phyloP scores from a whole-genome alignment of 1,140 invertebrate genomes.

The Drosophila rhopaloa region DNA sequence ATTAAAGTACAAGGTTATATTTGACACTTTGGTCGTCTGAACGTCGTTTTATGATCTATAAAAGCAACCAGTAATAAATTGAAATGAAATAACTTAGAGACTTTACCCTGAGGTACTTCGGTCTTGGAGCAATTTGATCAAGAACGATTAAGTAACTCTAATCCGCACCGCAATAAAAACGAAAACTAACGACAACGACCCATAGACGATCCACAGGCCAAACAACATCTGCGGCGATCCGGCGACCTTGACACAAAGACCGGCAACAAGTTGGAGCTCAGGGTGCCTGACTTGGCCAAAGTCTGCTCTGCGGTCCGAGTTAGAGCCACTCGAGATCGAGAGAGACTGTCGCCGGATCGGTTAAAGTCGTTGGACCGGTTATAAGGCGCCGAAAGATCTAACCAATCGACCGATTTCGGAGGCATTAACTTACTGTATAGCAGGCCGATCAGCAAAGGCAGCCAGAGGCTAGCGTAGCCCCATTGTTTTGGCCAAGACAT shows the following conservation, averaged over 20 bases:
- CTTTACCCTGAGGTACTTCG: slow-evolving; percentile 9
- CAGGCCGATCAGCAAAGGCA: slow-evolving; percentile 55
- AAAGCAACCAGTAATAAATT: not conserved
- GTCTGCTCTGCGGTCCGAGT: slow-evolving; percentile 24
- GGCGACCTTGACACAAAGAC: slow-evolving; percentile 82
- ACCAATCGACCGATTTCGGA: slow-evolving; percentile 7
- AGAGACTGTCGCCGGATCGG: slow-evolving; percentile 4
- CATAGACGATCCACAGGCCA: slow-evolving; percentile 21
- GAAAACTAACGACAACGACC: slow-evolving; percentile 1
- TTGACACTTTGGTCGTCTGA: not conserved
- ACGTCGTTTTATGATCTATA: not conserved
- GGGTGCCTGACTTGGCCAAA: slow-evolving; percentile 33
- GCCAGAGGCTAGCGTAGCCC: slow-evolving; percentile 56
- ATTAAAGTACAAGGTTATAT: not conserved
- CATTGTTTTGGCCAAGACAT: slow-evolving; percentile 77
- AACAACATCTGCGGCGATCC: slow-evolving; percentile 24
- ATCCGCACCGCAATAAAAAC: not conserved
- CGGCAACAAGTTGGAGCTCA: slow-evolving; percentile 60
- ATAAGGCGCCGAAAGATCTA: not conserved
- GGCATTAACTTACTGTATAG: slow-evolving; percentile 65
- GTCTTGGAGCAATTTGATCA: not conserved
- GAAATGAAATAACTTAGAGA: not conserved
- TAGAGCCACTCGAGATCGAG: slow-evolving; percentile 12
- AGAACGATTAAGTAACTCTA: slow-evolving; percentile 24
- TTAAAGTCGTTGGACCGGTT: slow-evolving; percentile 57